Evolutionary conservation across 2,888 invertebrate genomes (phyloP), one percentile per base, ranked within the genome.

Genomic region (Nowickia ferox): DNA sequence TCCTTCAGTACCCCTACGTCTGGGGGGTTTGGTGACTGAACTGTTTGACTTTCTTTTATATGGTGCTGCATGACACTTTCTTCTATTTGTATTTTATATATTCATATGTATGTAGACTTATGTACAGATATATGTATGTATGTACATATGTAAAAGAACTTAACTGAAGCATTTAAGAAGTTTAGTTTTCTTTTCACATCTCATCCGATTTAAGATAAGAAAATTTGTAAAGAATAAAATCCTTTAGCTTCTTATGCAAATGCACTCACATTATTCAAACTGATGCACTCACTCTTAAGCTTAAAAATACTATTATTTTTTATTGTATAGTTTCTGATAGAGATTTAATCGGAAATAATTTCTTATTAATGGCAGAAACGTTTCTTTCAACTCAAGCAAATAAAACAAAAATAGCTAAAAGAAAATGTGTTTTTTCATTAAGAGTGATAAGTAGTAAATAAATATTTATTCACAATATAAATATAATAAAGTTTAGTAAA

Each of bases 31-130:
- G 17, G 44, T 46, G 65, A 15, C 65, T 75, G 40, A 53, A 38
- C 17, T 66, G 63, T 42, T 63, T 51, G 48, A 42, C 42, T 46
- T 55, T 61, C 22, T 63, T 61, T 38, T n/a, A 2, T 42, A 1
- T 30, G 2, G 19, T 13, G 4, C 17, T n/a, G 19, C 42, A 42
- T 42, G 13, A 55, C 19, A 46, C 38, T 44, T 66, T 63, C 13
- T 66, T n/a, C 17, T 38, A 57, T 68, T 59, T 59, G 15, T 15
- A 51, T 66, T 65, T 46, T 66, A 48, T n/a, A 53, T 53, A 71
- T 79, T 69, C 79, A 79, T 55, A 15, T n/a, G 22, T 38, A 17
- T 55, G 38, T 30, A 30, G n/a, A n/a, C n/a, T n/a, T n/a, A n/a
- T n/a, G n/a, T n/a, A n/a, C n/a, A n/a, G n/a, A n/a, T 30, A 2